These are phyloP conservation scores for Poecile montanus DNA, from an alignment of 2,797 vertebrate species.

Conservation along the genomic window DNA sequence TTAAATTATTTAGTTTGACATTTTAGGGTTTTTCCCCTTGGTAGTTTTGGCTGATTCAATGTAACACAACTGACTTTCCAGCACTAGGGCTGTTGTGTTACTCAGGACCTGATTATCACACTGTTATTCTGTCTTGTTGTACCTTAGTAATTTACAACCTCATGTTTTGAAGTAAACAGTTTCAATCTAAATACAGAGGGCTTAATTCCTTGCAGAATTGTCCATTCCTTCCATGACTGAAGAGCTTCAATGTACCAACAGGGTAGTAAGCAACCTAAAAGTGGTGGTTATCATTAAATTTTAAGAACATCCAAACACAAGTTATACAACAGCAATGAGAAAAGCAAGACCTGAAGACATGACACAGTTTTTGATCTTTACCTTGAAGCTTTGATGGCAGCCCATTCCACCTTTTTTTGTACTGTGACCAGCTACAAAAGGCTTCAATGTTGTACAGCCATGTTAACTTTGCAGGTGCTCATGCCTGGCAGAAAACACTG, in stretches of 20 bases:
- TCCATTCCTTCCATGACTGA: background rate
- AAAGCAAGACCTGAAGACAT: background rate
- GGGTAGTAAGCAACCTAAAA: background rate
- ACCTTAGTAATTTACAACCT: background rate
- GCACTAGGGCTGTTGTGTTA: background rate
- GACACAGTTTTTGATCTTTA: background rate
- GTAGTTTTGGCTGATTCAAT: background rate
- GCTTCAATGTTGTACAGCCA: background rate
- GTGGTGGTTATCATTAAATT: background rate
- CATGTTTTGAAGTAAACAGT: background rate
- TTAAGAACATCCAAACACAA: background rate
- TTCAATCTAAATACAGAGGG: background rate
- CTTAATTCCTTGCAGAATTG: background rate
- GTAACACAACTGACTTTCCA: background rate
- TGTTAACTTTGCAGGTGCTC: background rate
- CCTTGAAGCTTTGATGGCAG: background rate
- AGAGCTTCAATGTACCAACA: background rate
- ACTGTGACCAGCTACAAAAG: background rate
- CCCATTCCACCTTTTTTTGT: background rate
- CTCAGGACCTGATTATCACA: background rate
- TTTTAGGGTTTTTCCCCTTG: accelerated
- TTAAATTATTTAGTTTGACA: background rate
- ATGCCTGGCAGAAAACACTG: accelerated
- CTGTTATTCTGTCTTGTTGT: background rate
- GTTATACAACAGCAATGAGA: background rate